Evolutionary conservation across 2,888 invertebrate genomes (phyloP), one percentile per base, ranked within the genome.

Genomic region (Sphaerophoria rueppellii): DNA sequence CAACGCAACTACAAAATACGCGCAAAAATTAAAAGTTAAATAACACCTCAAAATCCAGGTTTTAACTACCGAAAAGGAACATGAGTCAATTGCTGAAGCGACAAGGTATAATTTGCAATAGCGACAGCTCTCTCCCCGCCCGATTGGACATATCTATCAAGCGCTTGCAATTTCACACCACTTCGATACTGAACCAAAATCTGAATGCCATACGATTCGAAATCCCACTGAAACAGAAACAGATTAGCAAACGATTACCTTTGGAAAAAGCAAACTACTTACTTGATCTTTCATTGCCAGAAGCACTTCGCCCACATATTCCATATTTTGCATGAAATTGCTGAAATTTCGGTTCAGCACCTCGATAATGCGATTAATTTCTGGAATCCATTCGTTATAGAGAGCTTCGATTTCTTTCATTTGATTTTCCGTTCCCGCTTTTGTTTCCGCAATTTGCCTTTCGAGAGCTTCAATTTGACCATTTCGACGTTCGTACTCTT

Each of bases 51-150:
- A 24, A 16, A 3, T 12, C 24, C 32, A 16, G 34, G 40, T 55
- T 16, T 9, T 12, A 43, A 50, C 55, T 89, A 95, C 96, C 95
- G 95, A 94, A 99, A 99, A 0, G 99, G 99, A 50, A 98, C 98
- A 34, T 94, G 94, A 0, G 98, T 96, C 48, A 98, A 93, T 88
- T 96, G 95, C 92, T 99, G 99, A 75, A 99, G 92, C 0, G 99
- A 94, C 91, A 99, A 93, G 90, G 99, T 95, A 90, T 97, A 99
- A 4, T 98, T 93, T 0, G 99, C 98, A 2, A 99, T 99, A 3
- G 97, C 95, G 0, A 99, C 96, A 2, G 98, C 97, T 46, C 98
- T 93, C 92, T 99, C 99, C 0, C 99, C 99, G 3, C 99, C 99
- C 87, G 98, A 98, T 93, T 99, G 99, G 83, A 95, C 94, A 89